Evolutionary conservation across 2,888 invertebrate species (phyloP).

Genomic region (Coelogynopora nodosa): DNA sequence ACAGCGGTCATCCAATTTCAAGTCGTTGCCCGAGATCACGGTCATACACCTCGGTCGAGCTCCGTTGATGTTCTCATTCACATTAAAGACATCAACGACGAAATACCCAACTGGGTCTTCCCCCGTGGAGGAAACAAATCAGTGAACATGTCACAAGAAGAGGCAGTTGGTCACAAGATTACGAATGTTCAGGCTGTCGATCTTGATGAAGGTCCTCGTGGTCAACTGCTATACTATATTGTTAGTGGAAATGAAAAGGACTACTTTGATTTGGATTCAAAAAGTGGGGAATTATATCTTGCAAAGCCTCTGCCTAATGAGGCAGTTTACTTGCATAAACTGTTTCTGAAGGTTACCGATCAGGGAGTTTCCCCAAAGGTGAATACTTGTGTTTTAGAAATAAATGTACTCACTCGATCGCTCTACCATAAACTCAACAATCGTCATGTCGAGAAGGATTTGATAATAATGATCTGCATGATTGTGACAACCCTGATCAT

Average conservation of each 20-base stretch:
- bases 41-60: neutral
- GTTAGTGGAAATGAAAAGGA: constrained; percentile 34
- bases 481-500: constrained; percentile 39
- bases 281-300: constrained; percentile 27
- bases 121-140: neutral
- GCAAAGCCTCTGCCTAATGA: constrained; percentile 13
- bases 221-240: constrained; percentile 27
- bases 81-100: constrained; percentile 44
- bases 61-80: constrained; percentile 39
- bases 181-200: constrained; percentile 32
- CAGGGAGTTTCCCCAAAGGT: constrained; percentile 11
- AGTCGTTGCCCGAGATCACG: constrained; percentile 34
- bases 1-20: constrained; percentile 31
- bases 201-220: constrained; percentile 24
- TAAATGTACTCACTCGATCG: neutral
- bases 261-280: constrained; percentile 18
- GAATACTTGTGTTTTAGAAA: neutral
- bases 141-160: constrained; percentile 42
- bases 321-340: neutral
- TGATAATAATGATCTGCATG: constrained; percentile 43
- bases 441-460: constrained; percentile 34
- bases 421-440: constrained; percentile 11
- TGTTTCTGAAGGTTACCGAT: constrained; percentile 24
- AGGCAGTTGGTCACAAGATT: constrained; percentile 37
- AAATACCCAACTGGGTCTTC: constrained; percentile 35